A percentile compares a stretch with the other conserved stretches of the same genome.
These are phyloP conservation scores for Tamandua tetradactyla DNA, from an alignment of 2,797 vertebrate genomes.

Conservation along the genomic window DNA sequence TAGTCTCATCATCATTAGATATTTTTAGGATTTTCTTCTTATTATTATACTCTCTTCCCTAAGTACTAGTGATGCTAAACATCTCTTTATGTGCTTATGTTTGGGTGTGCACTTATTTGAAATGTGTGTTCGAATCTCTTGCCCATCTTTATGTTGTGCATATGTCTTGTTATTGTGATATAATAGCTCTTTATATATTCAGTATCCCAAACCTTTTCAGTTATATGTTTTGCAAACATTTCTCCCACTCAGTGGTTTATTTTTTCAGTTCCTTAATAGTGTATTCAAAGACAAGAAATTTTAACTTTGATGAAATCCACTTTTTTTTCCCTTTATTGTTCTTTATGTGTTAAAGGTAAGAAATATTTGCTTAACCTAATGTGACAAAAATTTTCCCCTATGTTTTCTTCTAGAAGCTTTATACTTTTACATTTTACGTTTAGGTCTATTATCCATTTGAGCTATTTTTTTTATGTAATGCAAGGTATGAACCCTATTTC, in stretches of 20 bases:
- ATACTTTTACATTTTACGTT: no score
- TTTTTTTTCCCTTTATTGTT: neutral
- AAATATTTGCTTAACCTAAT: neutral
- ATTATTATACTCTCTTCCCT: neutral
- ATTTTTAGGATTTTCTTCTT: constrained; percentile 15
- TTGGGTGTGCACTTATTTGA: neutral
- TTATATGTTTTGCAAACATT: constrained; percentile 14
- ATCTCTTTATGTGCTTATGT: neutral
- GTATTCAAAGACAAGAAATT: neutral
- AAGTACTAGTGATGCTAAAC: neutral
- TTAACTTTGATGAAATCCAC: no score
- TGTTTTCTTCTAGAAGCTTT: no score
- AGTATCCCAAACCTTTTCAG: neutral
- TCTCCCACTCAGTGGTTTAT: neutral
- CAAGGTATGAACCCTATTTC: neutral
- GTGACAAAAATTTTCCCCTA: neutral
- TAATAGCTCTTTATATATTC: neutral
- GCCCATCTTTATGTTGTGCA: no score
- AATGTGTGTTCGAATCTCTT: neutral
- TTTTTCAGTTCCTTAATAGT: constrained; percentile 13
- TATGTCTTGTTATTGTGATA: neutral
- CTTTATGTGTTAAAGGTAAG: neutral
- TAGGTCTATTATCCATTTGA: no score
- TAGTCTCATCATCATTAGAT: neutral
- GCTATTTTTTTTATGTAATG: neutral